Evolutionary conservation across 2,113 vertebrate genomes (phyloP).

Genomic region (Crotophaga sulcirostris): DNA sequence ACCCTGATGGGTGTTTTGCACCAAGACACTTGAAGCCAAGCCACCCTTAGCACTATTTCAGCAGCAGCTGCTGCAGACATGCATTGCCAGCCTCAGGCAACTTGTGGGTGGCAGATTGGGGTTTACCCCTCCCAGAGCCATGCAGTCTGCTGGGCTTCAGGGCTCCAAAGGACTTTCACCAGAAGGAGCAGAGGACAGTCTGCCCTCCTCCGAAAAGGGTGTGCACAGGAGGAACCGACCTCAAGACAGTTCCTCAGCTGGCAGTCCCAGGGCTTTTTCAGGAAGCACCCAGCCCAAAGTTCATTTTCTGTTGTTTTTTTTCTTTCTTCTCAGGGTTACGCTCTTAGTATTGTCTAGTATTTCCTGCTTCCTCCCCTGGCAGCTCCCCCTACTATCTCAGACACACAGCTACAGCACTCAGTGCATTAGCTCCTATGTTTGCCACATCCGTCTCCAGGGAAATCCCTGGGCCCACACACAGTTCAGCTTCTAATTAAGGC

Average conservation of each 20-base stretch:
- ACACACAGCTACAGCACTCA: neutral
- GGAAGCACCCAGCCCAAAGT: slow-evolving; percentile 12
- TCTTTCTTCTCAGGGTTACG: neutral
- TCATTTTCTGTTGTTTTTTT: neutral
- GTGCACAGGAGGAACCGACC: neutral
- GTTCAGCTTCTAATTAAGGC: neutral
- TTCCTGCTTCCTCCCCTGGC: slow-evolving; percentile 48
- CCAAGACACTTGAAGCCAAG: neutral
- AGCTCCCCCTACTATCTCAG: neutral
- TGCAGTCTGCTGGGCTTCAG: neutral
- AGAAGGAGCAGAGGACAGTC: neutral
- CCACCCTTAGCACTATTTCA: neutral
- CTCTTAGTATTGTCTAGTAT: slow-evolving; percentile 8
- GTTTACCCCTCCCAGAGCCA: neutral
- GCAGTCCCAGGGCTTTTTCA: neutral
- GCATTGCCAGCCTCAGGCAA: neutral
- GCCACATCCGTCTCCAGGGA: slow-evolving; percentile 64
- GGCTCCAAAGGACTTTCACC: neutral
- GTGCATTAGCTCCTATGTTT: neutral
- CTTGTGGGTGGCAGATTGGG: neutral
- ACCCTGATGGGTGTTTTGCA: neutral
- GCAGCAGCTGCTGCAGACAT: neutral
- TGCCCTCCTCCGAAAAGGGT: neutral
- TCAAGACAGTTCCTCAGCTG: neutral
- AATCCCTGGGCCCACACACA: slow-evolving; percentile 35